phyloP scores from a whole-genome alignment of 2,888 invertebrate genomes.

The Parnassius apollo region DNA sequence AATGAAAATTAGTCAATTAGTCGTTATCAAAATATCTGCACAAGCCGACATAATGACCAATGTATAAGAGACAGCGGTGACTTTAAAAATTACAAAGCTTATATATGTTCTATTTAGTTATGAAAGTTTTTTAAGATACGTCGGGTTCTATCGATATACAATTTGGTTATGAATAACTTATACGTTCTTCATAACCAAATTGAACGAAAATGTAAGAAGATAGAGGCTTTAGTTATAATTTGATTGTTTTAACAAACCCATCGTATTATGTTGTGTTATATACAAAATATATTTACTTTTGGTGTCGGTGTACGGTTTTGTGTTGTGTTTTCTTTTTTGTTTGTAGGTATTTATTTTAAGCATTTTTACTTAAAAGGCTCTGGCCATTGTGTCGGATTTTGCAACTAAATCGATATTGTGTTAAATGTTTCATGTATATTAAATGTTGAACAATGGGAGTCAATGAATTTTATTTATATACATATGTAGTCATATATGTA shows the following conservation, averaged over 20 bases:
- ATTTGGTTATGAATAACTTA: conserved; percentile 12
- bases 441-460: conserved; percentile 70
- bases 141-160: conserved; percentile 5
- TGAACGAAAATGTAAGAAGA: conserved; percentile 10
- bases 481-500: conserved; percentile 74
- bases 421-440: conserved; percentile 67
- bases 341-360: conserved; percentile 15
- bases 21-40: conserved; percentile 48
- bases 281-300: conserved; percentile 16
- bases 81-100: not conserved
- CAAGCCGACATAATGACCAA: conserved; percentile 51
- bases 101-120: not conserved
- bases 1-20: conserved; percentile 43
- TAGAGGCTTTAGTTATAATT: conserved; percentile 28
- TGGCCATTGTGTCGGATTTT: conserved; percentile 29
- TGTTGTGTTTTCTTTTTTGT: conserved; percentile 23
- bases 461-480: conserved; percentile 78
- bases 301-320: conserved; percentile 25
- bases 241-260: conserved; percentile 20
- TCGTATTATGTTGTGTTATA: conserved; percentile 25
- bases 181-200: not conserved
- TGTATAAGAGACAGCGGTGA: conserved; percentile 16
- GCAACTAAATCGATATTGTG: conserved; percentile 42
- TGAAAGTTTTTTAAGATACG: conserved; percentile 5
- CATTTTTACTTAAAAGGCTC: conserved; percentile 15